phyloP scores from a whole-genome alignment of 2,113 vertebrate genomes.

The Pachyramphus minor region DNA sequence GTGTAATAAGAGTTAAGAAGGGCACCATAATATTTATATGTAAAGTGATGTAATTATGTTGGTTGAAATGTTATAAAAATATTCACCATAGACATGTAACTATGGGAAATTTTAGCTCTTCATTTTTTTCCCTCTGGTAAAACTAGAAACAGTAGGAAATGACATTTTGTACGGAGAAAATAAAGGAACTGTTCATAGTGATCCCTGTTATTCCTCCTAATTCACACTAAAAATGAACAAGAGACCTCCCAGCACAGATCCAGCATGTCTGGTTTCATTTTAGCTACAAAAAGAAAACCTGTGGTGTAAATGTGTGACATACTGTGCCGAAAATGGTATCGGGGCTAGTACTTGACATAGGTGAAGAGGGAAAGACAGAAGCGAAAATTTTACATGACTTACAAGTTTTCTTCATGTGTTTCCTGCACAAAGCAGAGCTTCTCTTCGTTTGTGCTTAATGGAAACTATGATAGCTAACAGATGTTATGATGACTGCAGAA shows the following conservation, averaged over 20 bases:
- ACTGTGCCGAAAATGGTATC: background rate
- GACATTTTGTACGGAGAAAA: background rate
- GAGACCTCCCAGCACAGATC: background rate
- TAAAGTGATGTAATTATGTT: rapidly evolving
- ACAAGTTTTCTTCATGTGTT: background rate
- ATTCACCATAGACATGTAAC: background rate
- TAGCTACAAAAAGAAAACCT: background rate
- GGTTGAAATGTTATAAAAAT: background rate
- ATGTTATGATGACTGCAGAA: background rate
- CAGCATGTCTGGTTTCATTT: background rate
- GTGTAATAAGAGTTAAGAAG: background rate
- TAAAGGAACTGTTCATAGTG: background rate
- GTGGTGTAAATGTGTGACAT: background rate
- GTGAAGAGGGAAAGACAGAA: background rate
- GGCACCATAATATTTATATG: no score
- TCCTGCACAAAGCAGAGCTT: background rate
- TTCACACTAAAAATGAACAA: background rate
- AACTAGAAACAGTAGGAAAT: background rate
- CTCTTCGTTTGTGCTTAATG: background rate
- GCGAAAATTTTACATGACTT: background rate
- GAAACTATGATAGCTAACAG: background rate
- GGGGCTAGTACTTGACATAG: background rate
- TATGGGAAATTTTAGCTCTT: background rate
- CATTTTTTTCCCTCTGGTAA: background rate
- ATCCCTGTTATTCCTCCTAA: background rate